Conservation (phyloP, 2,113 vertebrate genomes). For the Tauraco erythrolophus region DNA sequence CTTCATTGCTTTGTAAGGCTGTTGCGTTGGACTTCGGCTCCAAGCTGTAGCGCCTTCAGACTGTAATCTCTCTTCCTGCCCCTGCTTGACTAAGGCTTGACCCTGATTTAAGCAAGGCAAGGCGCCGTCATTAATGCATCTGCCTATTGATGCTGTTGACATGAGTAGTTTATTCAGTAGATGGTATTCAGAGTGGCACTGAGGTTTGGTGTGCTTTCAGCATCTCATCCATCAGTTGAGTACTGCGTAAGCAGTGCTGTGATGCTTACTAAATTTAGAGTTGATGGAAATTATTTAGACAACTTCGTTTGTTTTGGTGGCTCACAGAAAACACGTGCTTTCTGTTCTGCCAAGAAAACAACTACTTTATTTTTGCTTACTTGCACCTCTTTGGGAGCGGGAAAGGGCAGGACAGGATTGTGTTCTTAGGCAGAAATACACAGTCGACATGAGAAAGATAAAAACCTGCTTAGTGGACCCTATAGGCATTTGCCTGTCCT, state of each 20-base stretch:
- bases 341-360: neutral
- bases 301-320: neutral
- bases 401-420: neutral
- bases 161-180: neutral
- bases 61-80: neutral
- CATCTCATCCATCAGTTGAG: slow-evolving; percentile 17
- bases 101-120: neutral
- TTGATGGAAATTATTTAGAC: neutral
- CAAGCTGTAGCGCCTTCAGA: neutral
- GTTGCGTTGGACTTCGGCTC: neutral
- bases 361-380: neutral
- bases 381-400: neutral
- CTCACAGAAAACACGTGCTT: neutral
- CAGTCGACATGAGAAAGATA: neutral
- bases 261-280: slow-evolving; percentile 23
- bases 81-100: neutral
- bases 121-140: neutral
- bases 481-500: neutral
- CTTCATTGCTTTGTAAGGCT: neutral
- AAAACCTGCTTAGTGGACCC: neutral
- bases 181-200: neutral
- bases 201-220: neutral
- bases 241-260: neutral
- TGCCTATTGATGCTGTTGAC: neutral
- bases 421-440: neutral